Base-by-base conservation (phyloP, 2,888 invertebrate species). In the Hedychridium roseum region DNA sequence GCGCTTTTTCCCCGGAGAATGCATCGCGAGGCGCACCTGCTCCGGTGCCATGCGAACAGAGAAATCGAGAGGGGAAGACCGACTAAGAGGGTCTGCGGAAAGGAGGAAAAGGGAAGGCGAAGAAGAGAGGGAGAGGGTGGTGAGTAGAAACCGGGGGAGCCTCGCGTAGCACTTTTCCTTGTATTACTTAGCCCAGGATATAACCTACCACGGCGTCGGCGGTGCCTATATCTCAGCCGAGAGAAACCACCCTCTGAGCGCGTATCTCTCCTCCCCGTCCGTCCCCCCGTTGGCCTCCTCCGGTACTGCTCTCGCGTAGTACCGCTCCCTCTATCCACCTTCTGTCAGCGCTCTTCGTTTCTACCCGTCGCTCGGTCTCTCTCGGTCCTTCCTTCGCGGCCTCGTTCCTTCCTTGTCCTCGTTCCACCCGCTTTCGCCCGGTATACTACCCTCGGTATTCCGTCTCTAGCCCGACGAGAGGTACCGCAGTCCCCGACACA, bases 161-260 rank as follows among this genome's bases (percentile, higher is more conserved):
- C 62, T 60, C 59, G 50, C 64, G 66, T 70, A 72, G 73, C 71
- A 76, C 76, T 77, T 72, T 74, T 74, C 69, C 73, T 71, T 70
- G 76, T 76, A 76, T 76, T 75, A 76, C 76, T 77, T 74, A 76
- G 74, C 68, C 64, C 57, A 62, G 65, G 66, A 71, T 71, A 67
- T 71, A 71, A 70, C 69, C 68, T 68, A 65, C 64, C 63, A 26
- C 58, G 63, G 63, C 67, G 67, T 63, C 66, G 60, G 65, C 48
- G 65, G 67, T 59, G 65, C 68, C 72, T 74, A 73, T 74, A 74
- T 74, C 74, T 72, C 66, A 68, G 66, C 67, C 54, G 64, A 66
- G 68, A 60, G 72, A 74, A 76, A 73, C 73, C 68, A 74, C 71
- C 74, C 73, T 73, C 67, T 68, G 70, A 68, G 68, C 73, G 71